Evolutionary conservation across 2,797 vertebrate species (phyloP), one percentile per base, ranked within the genome.

Genomic region (Acanthurus tractus): DNA sequence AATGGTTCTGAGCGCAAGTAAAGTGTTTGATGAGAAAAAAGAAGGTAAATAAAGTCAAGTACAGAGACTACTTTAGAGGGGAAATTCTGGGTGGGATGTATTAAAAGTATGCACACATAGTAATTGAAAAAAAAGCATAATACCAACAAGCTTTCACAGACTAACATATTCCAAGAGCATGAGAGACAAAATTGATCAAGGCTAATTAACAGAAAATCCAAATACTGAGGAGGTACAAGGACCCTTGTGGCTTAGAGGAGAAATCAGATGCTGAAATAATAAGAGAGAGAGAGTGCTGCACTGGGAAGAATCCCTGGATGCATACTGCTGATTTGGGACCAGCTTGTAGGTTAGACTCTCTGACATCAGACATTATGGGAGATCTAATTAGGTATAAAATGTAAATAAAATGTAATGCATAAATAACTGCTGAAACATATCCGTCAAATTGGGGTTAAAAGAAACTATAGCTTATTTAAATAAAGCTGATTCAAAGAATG

Each of bases 191-290:
- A 80, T 42, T 82, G 78, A 86, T 87, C 76, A 87, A 74, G 73
- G 70, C 79, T 84, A 84, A 92, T 86, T 83, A 89, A 79, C 59
- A 72, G 63, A 56, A 78, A 82, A 85, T 66, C 76, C 53, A 74
- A 75, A 70, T 59, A 66, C 74, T 45, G 68, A 38, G 54, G 64
- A 76, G 63, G 44, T 69, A 63, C 34, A 55, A n/a, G 25, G 56
- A n/a, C 79, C 85, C 73, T 42, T 29, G 81, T 78, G 86, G 78
- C 22, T 69, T 55, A 29, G 49, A 70, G 36, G 45, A 82, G 63
- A 79, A 79, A 86, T 87, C 76, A 85, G 70, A 84, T 76, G 52
- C 53, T 67, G 64, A 65, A 76, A 84, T 58, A 57, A 83, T 84
- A 79, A 67, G 2, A 48, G 45, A 12, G 34, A 42, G 14, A 62